Conservation (phyloP, 2,888 invertebrate species). For the Lamellibrachia satsuma region DNA sequence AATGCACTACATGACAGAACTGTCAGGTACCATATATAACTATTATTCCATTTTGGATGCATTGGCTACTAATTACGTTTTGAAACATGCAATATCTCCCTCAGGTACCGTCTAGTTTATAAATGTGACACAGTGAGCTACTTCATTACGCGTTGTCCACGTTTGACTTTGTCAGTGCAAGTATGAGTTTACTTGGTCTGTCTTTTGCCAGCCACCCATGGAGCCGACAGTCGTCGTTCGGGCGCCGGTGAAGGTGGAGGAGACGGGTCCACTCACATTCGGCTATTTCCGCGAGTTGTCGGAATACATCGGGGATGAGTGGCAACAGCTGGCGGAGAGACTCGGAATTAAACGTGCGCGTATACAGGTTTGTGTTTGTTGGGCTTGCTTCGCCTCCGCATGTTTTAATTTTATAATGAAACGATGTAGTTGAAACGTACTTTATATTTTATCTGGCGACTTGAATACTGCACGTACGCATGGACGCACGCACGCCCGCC, state of each 20-base stretch:
- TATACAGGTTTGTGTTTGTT: conserved; percentile 22
- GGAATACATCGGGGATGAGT: conserved; percentile 28
- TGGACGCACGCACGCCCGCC: not conserved
- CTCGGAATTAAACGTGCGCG: conserved; percentile 26
- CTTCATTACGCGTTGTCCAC: too few relatives aligned
- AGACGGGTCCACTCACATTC: conserved; percentile 26
- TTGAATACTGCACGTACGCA: not conserved
- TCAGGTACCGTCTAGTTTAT: too few relatives aligned
- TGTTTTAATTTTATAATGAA: not conserved
- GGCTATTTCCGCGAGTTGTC: conserved; percentile 21
- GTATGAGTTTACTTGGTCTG: too few relatives aligned
- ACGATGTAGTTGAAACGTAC: too few relatives aligned
- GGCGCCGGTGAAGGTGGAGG: conserved; percentile 22
- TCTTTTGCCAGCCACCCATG: conserved; percentile 22
- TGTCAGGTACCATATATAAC: too few relatives aligned
- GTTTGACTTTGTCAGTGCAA: too few relatives aligned
- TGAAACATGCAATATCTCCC: too few relatives aligned
- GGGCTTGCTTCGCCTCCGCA: not conserved
- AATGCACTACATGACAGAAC: too few relatives aligned
- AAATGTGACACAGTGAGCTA: too few relatives aligned
- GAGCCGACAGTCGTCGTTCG: conserved; percentile 19
- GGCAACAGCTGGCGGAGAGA: conserved; percentile 25
- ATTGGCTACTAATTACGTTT: too few relatives aligned
- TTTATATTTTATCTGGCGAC: too few relatives aligned
- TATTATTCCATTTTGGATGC: too few relatives aligned